Evolutionary conservation across 2,113 vertebrate genomes (phyloP).

Genomic region (Barbus barbus): DNA sequence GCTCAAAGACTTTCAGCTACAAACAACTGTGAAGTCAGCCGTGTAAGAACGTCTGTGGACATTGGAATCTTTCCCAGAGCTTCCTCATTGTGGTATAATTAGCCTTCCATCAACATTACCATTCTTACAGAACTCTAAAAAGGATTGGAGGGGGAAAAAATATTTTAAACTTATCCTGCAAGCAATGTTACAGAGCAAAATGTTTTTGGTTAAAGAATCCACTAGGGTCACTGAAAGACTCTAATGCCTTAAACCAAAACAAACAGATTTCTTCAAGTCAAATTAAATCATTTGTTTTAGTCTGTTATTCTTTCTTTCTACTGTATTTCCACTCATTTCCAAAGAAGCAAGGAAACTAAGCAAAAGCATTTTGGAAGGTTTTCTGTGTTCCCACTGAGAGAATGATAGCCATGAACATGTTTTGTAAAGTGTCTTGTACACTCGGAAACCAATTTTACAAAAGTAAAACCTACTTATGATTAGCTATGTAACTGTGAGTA

Average conservation of each 20-base stretch:
- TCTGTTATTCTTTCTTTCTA: neutral
- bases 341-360: neutral
- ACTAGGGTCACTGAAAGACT: neutral
- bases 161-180: conserved; percentile 23
- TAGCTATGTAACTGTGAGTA: too few relatives aligned
- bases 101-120: conserved; percentile 39
- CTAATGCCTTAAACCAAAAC: neutral
- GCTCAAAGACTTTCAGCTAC: conserved; percentile 32
- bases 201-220: neutral
- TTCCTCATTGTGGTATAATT: conserved; percentile 40
- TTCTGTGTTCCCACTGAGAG: neutral
- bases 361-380: neutral
- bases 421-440: neutral
- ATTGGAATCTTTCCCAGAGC: conserved; percentile 46
- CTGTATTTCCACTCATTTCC: neutral
- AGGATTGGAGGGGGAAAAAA: neutral
- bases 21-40: conserved; percentile 30
- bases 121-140: conserved; percentile 16
- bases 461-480: too few relatives aligned
- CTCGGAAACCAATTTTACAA: neutral
- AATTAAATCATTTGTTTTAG: neutral
- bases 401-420: neutral
- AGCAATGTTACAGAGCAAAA: neutral
- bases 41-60: neutral
- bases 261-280: conserved; percentile 7